These are phyloP conservation scores for Sarcophaga rosellei DNA, from an alignment of 2,888 invertebrate species.

Conservation along the genomic window DNA sequence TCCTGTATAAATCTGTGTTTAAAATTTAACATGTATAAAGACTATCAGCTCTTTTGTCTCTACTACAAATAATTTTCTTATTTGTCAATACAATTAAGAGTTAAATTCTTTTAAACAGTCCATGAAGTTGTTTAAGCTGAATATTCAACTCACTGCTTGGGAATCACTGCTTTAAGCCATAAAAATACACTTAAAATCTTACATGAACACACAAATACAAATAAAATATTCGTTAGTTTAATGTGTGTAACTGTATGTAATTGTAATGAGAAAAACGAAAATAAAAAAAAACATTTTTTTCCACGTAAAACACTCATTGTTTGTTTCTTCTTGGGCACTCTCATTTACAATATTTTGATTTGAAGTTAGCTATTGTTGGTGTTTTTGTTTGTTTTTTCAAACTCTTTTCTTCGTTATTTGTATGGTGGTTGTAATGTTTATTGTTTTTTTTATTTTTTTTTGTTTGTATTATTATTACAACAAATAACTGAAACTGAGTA, in stretches of 20 bases:
- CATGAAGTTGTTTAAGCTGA: no score
- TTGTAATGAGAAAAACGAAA: not conserved
- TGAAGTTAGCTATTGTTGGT: not conserved
- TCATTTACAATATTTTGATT: constrained; percentile 13
- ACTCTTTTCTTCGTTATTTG: not conserved
- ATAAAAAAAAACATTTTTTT: not conserved
- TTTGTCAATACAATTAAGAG: no score
- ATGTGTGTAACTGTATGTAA: not conserved
- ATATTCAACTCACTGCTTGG: not conserved
- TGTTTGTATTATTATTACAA: not conserved
- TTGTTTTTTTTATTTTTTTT: not conserved
- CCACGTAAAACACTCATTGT: constrained; percentile 8
- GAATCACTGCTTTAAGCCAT: constrained; percentile 3
- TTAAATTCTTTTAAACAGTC: no score
- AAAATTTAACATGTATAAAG: no score
- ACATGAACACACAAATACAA: not conserved
- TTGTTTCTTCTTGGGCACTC: not conserved
- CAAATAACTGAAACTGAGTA: not conserved
- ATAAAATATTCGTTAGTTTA: not conserved
- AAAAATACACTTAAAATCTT: constrained; percentile 1
- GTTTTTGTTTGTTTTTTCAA: constrained; percentile 3
- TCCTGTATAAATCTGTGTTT: no score
- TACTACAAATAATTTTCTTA: no score
- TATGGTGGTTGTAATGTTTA: not conserved
- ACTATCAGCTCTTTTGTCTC: no score